Percentiles rank a stretch among this genome's conserved stretches.
Conservation (phyloP, 2,888 invertebrate species). For the Rotaria socialis region DNA sequence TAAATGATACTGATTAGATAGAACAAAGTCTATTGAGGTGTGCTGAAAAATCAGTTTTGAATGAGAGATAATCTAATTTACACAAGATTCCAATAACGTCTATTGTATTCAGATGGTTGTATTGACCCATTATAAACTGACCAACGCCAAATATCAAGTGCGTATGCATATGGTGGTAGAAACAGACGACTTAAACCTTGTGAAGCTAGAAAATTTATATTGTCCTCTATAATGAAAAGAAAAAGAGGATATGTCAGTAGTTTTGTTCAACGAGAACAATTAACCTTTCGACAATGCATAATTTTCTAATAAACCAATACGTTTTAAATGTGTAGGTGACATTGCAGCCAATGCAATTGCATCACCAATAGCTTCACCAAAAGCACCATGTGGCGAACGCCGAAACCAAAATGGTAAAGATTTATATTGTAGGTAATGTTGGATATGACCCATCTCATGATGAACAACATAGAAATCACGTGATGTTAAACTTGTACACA, state of each 20-base stretch:
- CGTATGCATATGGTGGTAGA: slow-evolving; percentile 76
- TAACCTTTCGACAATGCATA: slow-evolving; percentile 45
- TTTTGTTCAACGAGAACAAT: neutral
- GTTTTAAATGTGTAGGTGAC: slow-evolving; percentile 72
- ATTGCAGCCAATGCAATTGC: slow-evolving; percentile 72
- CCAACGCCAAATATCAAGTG: slow-evolving; percentile 80
- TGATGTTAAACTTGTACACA: slow-evolving; percentile 54
- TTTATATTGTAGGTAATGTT: slow-evolving; percentile 56
- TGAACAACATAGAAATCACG: slow-evolving; percentile 54
- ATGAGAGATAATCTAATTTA: slow-evolving; percentile 45
- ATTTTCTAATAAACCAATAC: slow-evolving; percentile 70
- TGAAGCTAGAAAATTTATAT: slow-evolving; percentile 75
- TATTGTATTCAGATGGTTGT: slow-evolving; percentile 46
- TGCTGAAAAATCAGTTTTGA: slow-evolving; percentile 48
- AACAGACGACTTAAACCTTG: slow-evolving; percentile 80
- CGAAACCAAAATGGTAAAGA: slow-evolving; percentile 64
- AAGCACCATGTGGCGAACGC: slow-evolving; percentile 76
- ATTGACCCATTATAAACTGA: slow-evolving; percentile 76
- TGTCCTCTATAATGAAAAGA: slow-evolving; percentile 64
- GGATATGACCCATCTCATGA: slow-evolving; percentile 59
- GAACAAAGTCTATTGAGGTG: too few species aligned
- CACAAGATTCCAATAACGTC: slow-evolving; percentile 59
- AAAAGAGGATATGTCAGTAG: slow-evolving; percentile 47
- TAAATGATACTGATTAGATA: too few species aligned
- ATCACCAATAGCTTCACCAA: slow-evolving; percentile 79